These are phyloP conservation scores for Pseudomyrmex cubaensis DNA, from an alignment of 1,140 invertebrate species.

Conservation along the genomic window DNA sequence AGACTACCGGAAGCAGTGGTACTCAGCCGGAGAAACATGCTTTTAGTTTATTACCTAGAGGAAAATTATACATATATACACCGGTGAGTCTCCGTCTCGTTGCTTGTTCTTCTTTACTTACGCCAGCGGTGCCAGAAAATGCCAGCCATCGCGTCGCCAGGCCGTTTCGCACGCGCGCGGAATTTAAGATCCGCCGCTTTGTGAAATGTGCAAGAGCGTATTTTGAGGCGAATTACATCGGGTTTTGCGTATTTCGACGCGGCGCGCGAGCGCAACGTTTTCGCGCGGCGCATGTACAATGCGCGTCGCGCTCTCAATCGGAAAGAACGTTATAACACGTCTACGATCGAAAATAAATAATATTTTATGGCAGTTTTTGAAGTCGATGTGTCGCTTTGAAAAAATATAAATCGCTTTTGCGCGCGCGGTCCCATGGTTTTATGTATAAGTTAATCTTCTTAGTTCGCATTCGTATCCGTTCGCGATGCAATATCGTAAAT, in stretches of 20 bases:
- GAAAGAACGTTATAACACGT: background rate
- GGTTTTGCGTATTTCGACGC: constrained; percentile 11
- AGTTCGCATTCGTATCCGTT: too few species aligned
- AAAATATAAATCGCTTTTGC: too few species aligned
- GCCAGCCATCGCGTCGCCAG: constrained; percentile 14
- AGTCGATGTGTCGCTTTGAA: too few species aligned
- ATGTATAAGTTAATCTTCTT: too few species aligned
- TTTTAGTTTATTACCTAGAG: constrained; percentile 77
- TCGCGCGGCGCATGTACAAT: background rate
- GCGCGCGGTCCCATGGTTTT: too few species aligned
- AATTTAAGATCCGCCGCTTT: constrained; percentile 13
- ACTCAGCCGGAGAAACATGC: constrained; percentile 62
- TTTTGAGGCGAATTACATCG: constrained; percentile 46
- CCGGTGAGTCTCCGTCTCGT: constrained; percentile 38
- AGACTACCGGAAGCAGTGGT: constrained; percentile 36
- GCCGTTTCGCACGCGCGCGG: background rate
- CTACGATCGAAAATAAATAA: constrained; percentile 28
- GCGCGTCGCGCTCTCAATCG: too few species aligned
- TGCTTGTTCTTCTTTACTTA: constrained; percentile 41
- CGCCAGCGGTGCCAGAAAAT: background rate
- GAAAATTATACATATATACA: constrained; percentile 63
- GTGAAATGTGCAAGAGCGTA: constrained; percentile 10
- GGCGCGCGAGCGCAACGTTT: background rate
- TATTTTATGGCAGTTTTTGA: background rate
- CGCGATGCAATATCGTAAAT: too few species aligned